Evolutionary conservation across 1,140 invertebrate species (phyloP).

Genomic region (Holotrichia oblita): DNA sequence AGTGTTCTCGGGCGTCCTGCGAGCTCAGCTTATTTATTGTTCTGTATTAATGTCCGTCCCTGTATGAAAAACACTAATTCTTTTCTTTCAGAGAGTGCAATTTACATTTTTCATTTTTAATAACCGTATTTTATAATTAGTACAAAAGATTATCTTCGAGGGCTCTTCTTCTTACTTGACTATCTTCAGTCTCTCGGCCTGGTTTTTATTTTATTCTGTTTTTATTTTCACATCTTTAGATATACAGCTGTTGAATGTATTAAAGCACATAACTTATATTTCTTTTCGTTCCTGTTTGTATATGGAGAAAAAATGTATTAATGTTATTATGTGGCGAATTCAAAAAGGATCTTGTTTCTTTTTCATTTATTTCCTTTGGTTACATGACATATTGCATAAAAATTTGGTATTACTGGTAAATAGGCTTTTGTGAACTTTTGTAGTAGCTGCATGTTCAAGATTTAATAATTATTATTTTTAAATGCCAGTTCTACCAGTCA

Average conservation of each 20-base stretch:
- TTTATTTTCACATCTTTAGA: neutral
- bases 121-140: slow-evolving; percentile 43
- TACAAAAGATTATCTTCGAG: slow-evolving; percentile 32
- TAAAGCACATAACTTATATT: neutral
- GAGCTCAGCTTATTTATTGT: slow-evolving; percentile 43
- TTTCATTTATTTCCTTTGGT: too few relatives aligned
- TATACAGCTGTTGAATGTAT: neutral
- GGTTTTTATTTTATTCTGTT: neutral
- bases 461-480: too few relatives aligned
- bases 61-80: slow-evolving; percentile 46
- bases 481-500: too few relatives aligned
- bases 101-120: slow-evolving; percentile 44
- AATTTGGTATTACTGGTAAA: too few relatives aligned
- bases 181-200: slow-evolving; percentile 5
- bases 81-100: slow-evolving; percentile 38
- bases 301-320: neutral
- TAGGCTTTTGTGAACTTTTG: too few relatives aligned
- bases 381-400: too few relatives aligned
- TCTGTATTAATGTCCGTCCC: slow-evolving; percentile 42
- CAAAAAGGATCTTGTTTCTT: too few relatives aligned
- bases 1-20: neutral
- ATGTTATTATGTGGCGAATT: neutral
- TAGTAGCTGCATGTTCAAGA: too few relatives aligned
- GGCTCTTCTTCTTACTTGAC: neutral
- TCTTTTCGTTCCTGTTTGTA: neutral